Conservation (phyloP, 2,113 vertebrate species). For the Misgurnus anguillicaudatus region DNA sequence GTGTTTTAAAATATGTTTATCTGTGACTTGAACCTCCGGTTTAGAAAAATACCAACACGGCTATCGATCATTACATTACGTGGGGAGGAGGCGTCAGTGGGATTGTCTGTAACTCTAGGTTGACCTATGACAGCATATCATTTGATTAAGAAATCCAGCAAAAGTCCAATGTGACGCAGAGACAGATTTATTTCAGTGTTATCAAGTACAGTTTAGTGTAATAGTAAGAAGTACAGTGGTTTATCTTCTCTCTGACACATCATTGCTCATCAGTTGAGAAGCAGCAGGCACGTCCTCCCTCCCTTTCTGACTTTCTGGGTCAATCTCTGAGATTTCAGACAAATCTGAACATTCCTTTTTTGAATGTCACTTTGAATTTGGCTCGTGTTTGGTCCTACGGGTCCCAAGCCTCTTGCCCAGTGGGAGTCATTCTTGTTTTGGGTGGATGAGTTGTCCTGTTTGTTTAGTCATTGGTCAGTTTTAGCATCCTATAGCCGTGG, state of each 20-base stretch:
- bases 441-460: constrained; percentile 70
- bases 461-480: constrained; percentile 75
- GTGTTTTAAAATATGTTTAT: neutral
- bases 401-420: constrained; percentile 42
- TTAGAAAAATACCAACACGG: neutral
- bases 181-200: constrained; percentile 45
- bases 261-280: constrained; percentile 5
- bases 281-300: constrained; percentile 10
- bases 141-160: constrained; percentile 23
- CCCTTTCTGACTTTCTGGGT: constrained; percentile 68
- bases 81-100: constrained; percentile 10
- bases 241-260: constrained; percentile 54
- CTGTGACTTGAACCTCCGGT: neutral
- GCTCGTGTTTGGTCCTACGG: constrained; percentile 56
- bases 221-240: constrained; percentile 33
- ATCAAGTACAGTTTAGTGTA: neutral
- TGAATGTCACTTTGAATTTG: constrained; percentile 68
- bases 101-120: constrained; percentile 11
- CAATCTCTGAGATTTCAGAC: constrained; percentile 70
- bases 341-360: constrained; percentile 61
- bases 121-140: constrained; percentile 19
- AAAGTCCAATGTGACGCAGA: constrained; percentile 45
- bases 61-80: constrained; percentile 16
- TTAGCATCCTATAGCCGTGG: constrained; percentile 57
- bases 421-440: constrained; percentile 39